phyloP scores from a whole-genome alignment of 2,888 invertebrate genomes.

The Linyphia triangularis region DNA sequence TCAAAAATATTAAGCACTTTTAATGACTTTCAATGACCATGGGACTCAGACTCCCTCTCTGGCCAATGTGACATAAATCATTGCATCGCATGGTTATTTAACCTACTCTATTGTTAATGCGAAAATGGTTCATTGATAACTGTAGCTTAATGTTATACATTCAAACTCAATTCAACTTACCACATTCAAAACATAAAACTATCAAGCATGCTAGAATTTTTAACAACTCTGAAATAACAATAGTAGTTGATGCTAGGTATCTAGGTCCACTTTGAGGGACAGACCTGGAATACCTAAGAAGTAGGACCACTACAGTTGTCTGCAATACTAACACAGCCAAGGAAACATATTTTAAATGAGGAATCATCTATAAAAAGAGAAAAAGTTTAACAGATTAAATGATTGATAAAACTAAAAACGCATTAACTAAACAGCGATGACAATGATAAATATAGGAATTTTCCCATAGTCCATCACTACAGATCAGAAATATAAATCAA shows the following conservation, averaged over 20 bases:
- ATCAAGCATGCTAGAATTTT: constrained; percentile 76
- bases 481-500: no score
- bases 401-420: no score
- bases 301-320: constrained; percentile 77
- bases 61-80: no score
- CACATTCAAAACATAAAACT: constrained; percentile 71
- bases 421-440: no score
- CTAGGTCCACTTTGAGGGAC: constrained; percentile 65
- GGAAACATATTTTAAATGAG: constrained; percentile 76
- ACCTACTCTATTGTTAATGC: no score
- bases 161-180: constrained; percentile 38
- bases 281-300: constrained; percentile 77
- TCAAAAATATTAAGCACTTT: no score
- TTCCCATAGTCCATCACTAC: no score
- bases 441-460: no score
- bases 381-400: no score
- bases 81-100: no score
- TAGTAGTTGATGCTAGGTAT: constrained; percentile 77
- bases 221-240: constrained; percentile 76
- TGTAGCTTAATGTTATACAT: neutral
- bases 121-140: neutral
- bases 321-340: constrained; percentile 77
- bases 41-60: no score
- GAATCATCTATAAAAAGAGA: constrained; percentile 61
- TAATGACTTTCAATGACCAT: no score